Base-by-base conservation (phyloP, 2,113 vertebrate species). In the Caranx ignobilis region DNA sequence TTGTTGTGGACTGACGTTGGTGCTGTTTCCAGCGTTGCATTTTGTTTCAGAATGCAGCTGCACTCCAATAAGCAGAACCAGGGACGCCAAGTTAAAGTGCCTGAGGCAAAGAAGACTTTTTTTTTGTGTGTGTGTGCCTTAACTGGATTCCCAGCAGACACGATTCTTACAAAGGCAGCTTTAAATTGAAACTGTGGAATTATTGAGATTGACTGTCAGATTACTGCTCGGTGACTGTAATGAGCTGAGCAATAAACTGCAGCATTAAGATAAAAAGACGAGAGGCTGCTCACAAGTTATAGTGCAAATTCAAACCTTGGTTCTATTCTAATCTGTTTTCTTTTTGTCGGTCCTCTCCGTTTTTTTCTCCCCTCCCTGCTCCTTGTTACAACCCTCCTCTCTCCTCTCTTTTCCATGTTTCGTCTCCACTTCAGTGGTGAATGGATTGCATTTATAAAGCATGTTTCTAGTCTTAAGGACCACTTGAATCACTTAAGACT, bases 101-200 rank as follows among this genome's bases (percentile, higher is more conserved):
- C 83, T 31, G 54, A 85, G 80, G 86, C 84, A 48, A 37, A 66
- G 10, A 31, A 41, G 39, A 37, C 43, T 19, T 72, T 80, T 55
- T 31, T 62, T 34, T 63, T 61, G 35, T 26, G 19, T 37, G 52
- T 34, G 55, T 61, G 35, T 26, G 19, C 43, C 75, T 76, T 50
- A 80, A 79, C 55, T 55, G 31, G 31, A 62, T 55, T 81, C 73
- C 32, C 26, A 31, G 39, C 62, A 73, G 75, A 79, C 72, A 66
- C 16, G 48, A 26, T 21, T 43, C 60, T 71, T 34, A 26, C 16
- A 76, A 56, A 60, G 55, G 34, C 64, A 57, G 62, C 45, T 39
- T 77, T 75, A 37, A 9, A 83, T 71, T 61, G 43, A 81, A 64
- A 72, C 52, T 21, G 68, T 72, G 64, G 72, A 74, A 75, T 35